Evolutionary conservation across 2,113 vertebrate species (phyloP), one percentile per base, ranked within the genome.

Genomic region (Hippolais icterina): DNA sequence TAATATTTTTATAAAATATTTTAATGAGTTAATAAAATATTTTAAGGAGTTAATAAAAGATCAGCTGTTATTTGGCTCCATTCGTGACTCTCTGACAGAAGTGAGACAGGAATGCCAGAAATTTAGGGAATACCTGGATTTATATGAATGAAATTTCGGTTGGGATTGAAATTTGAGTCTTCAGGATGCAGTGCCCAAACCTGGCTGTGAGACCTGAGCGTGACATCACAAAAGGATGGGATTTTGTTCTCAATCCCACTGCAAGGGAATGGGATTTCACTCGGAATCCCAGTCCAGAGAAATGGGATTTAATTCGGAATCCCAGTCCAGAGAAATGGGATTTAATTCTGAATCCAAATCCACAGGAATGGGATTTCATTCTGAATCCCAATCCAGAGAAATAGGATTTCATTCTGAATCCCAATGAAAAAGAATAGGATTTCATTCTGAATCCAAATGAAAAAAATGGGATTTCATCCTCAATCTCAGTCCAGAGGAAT

Each of bases 241-340:
- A 56, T 54, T 75, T 35, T 13, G 6, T 12, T 31, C 41, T 23
- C 9, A n/a, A 20, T n/a, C 17, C 22, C 17, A 8, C 4, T 35
- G 4, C 31, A 46, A 2, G 60, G 21, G 9, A 57, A 21, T 9
- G 6, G 29, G 21, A 41, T 31, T 70, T 70, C 11, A 7, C 4
- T 7, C 1, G 20, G 4, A 56, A 31, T 41, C 1, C 20, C 15
- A 31, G 2, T 11, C 0, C 29, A 33, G 0, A 12, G 8, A 1
- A 70, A 27, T 6, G 6, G 29, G 21, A 41, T 31, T 70, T 70
- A 6, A 7, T 4, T 7, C 1, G 27, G 4, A 56, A 41, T 41
- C 1, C 20, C 10, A 29, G 1, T 14, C 0, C 29, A 42, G 0
- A 12, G 10, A 0, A 70, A 52, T 7, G 11, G 15, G 35, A 39